Percentiles rank a stretch among this genome's conserved stretches.
Evolutionary conservation across 2,113 vertebrate genomes (phyloP).

Genomic region (Puntigrus tetrazona): DNA sequence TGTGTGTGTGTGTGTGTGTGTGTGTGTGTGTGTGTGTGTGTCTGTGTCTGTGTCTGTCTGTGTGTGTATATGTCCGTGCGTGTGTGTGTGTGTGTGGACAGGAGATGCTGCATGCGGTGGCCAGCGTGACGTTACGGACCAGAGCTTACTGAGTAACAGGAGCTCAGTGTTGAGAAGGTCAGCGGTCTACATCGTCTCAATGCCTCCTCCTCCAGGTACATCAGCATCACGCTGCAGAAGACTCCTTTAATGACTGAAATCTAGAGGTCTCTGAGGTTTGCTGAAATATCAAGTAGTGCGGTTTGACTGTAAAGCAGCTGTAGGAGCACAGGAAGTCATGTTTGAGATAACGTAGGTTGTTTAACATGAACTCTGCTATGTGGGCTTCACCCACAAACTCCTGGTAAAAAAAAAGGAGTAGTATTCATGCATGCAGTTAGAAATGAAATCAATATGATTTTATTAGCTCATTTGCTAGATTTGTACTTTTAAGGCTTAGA

Average conservation of each 20-base stretch:
- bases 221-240: background rate
- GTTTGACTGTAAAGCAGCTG: background rate
- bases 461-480: background rate
- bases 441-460: background rate
- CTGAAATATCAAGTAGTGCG: background rate
- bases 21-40: no score
- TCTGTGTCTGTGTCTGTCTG: no score
- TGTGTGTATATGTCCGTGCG: no score
- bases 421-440: background rate
- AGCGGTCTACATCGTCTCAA: background rate
- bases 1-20: no score
- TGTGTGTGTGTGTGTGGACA: background rate
- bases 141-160: background rate
- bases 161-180: background rate
- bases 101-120: background rate
- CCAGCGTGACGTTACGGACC: background rate
- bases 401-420: background rate
- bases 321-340: background rate
- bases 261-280: no score
- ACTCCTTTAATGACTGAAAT: background rate
- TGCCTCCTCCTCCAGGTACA: slow-evolving; percentile 25
- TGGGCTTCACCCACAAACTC: background rate
- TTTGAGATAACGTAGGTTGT: background rate
- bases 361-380: background rate
- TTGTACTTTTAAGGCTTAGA: background rate